A percentile compares a stretch with the other conserved stretches of the same genome.
Evolutionary conservation across 2,797 vertebrate genomes (phyloP).

Genomic region (Pseudochirops corinnae): DNA sequence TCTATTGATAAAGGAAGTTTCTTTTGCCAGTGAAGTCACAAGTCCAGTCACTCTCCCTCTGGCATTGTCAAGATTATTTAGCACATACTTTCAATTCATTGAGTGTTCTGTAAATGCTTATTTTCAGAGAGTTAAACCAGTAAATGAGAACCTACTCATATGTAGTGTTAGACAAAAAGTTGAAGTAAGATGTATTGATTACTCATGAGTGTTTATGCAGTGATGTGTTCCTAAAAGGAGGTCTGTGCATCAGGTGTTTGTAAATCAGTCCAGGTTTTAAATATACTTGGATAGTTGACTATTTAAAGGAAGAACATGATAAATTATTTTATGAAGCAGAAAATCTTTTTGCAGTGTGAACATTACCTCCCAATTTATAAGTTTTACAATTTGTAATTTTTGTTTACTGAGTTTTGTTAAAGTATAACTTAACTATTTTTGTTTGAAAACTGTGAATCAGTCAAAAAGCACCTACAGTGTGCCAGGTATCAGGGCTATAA

Average conservation of each 20-base stretch:
- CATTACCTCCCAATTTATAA: background rate
- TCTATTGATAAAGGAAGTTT: background rate
- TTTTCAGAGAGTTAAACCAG: background rate
- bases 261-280: background rate
- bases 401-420: background rate
- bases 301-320: background rate
- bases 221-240: background rate
- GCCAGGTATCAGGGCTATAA: background rate
- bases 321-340: background rate
- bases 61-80: background rate
- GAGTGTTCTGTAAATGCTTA: background rate
- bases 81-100: background rate
- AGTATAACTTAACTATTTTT: background rate
- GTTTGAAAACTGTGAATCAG: background rate
- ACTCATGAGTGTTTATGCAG: background rate
- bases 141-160: background rate
- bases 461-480: background rate
- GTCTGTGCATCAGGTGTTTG: background rate
- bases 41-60: background rate
- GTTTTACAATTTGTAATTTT: background rate
- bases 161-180: background rate
- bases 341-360: background rate
- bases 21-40: background rate
- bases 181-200: background rate
- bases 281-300: background rate